phyloP scores from a whole-genome alignment of 2,797 vertebrate species.

The Novumbra hubbsi region DNA sequence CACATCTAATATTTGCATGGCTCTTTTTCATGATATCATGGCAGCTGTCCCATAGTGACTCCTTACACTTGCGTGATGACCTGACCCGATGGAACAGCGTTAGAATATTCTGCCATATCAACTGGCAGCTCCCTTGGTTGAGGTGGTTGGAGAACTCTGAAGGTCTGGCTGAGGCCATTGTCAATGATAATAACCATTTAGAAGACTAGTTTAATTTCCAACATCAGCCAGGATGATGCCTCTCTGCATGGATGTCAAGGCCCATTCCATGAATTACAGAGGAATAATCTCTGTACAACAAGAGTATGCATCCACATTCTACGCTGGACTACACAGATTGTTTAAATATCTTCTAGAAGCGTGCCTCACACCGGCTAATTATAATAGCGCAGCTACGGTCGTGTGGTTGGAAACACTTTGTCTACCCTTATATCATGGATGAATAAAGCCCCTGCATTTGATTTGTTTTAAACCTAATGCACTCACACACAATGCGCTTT shows the following conservation, averaged over 20 bases:
- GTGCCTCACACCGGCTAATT: constrained; percentile 46
- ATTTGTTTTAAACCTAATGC: neutral
- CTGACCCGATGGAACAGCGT: constrained; percentile 14
- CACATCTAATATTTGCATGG: constrained; percentile 34
- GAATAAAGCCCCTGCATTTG: neutral
- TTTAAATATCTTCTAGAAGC: constrained; percentile 48
- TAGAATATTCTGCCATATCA: constrained; percentile 15
- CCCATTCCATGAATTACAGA: constrained; percentile 53
- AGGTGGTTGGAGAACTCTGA: constrained; percentile 60
- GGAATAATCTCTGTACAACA: constrained; percentile 29
- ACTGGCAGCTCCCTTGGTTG: constrained; percentile 51
- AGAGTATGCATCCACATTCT: constrained; percentile 48
- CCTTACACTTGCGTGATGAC: constrained; percentile 20
- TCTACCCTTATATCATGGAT: no score
- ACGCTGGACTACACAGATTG: neutral
- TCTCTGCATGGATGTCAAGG: constrained; percentile 41
- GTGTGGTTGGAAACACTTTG: neutral
- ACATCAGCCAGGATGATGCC: constrained; percentile 37
- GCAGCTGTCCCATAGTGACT: constrained; percentile 26
- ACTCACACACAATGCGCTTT: neutral
- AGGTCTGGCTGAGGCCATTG: constrained; percentile 48
- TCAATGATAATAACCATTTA: constrained; percentile 16
- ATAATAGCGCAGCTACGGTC: constrained; percentile 17
- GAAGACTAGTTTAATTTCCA: constrained; percentile 46
- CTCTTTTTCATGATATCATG: constrained; percentile 33